phyloP scores from a whole-genome alignment of 2,888 invertebrate genomes.

The Rotaria magnacalcarata region DNA sequence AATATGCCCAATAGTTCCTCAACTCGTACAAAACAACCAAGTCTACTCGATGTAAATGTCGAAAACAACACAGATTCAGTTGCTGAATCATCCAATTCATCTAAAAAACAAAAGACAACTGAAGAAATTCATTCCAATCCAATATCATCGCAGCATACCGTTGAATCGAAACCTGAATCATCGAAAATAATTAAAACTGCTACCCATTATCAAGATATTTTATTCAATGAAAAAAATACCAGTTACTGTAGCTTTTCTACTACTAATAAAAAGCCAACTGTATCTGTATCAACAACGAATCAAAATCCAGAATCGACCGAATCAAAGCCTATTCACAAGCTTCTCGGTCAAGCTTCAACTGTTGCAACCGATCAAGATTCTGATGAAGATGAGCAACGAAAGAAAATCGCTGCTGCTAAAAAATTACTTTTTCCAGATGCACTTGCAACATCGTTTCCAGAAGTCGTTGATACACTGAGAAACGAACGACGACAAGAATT shows the following conservation, averaged over 20 bases:
- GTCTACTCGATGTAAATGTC: too few species aligned
- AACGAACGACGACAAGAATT: constrained; percentile 20
- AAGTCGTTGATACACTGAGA: not conserved
- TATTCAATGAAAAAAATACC: not conserved
- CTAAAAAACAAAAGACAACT: too few species aligned
- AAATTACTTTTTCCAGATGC: not conserved
- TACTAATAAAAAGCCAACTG: not conserved
- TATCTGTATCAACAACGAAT: too few species aligned
- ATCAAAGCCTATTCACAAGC: not conserved
- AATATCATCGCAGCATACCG: too few species aligned
- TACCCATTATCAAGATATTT: not conserved
- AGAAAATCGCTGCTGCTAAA: not conserved
- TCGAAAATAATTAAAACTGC: too few species aligned
- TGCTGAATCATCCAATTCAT: too few species aligned
- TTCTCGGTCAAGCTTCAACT: not conserved
- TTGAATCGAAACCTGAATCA: too few species aligned
- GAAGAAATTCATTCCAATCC: too few species aligned
- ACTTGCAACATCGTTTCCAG: not conserved
- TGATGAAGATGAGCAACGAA: not conserved
- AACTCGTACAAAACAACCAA: not conserved
- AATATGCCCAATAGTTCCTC: too few species aligned
- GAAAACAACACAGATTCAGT: too few species aligned
- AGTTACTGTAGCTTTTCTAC: not conserved
- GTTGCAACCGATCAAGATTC: not conserved
- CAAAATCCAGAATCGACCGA: not conserved